A percentile compares a stretch with the other conserved stretches of the same genome.
Evolutionary conservation across 2,797 vertebrate species (phyloP).

Genomic region (Arnoldichthys spilopterus): DNA sequence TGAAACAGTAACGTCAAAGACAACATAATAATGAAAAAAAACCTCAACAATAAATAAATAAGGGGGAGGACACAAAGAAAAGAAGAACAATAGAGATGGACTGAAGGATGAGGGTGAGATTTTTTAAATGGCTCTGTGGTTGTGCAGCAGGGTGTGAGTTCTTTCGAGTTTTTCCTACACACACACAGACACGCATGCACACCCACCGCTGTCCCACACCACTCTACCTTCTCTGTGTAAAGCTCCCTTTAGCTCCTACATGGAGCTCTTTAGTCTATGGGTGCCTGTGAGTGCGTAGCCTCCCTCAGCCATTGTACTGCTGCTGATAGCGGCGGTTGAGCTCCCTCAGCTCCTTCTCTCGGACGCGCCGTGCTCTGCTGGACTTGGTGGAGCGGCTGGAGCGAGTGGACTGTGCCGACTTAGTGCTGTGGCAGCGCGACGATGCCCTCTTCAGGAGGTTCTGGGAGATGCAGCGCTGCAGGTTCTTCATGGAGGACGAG

Average conservation of each 20-base stretch:
- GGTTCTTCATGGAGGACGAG: constrained; percentile 98
- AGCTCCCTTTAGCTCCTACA: too few species aligned
- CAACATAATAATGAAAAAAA: constrained; percentile 61
- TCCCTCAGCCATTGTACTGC: constrained; percentile 89
- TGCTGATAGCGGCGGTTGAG: constrained; percentile 97
- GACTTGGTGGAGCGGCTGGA: constrained; percentile 97
- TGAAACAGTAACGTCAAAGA: constrained; percentile 74
- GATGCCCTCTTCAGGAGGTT: constrained; percentile 97
- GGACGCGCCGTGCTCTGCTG: constrained; percentile 90
- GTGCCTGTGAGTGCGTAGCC: neutral
- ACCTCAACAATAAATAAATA: constrained; percentile 84
- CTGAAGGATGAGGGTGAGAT: constrained; percentile 43
- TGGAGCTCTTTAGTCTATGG: neutral
- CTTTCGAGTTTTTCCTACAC: constrained; percentile 2
- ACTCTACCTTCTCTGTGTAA: constrained; percentile 2
- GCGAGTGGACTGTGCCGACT: constrained; percentile 93
- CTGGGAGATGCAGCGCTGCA: constrained; percentile 97
- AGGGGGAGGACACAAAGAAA: constrained; percentile 59
- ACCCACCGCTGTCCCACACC: constrained; percentile 6
- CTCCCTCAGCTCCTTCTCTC: constrained; percentile 94
- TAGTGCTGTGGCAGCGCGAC: constrained; percentile 98
- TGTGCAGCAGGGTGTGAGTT: constrained; percentile 38
- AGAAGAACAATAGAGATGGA: constrained; percentile 49
- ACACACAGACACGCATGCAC: neutral
- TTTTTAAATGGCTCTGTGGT: constrained; percentile 49